A percentile compares a stretch with the other conserved stretches of the same genome.
These are phyloP conservation scores for Callipepla squamata DNA, from an alignment of 2,113 vertebrate species.

Conservation along the genomic window DNA sequence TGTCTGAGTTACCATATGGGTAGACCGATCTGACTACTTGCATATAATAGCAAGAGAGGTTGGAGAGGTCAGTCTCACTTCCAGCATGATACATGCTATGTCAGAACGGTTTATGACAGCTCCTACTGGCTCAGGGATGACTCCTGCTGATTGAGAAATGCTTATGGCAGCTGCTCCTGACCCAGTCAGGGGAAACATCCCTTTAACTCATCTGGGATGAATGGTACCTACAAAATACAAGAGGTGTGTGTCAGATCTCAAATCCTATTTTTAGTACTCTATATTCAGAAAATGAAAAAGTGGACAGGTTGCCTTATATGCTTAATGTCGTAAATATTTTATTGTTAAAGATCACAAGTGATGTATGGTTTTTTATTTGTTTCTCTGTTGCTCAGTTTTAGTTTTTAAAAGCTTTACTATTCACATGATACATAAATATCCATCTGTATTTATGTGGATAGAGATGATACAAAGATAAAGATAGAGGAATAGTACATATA, in stretches of 20 bases:
- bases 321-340: constrained; percentile 6
- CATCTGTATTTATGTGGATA: background rate
- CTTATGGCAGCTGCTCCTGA: constrained; percentile 56
- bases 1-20: constrained; percentile 1
- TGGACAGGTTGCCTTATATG: background rate
- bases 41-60: constrained; percentile 25
- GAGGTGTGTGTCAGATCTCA: constrained; percentile 43
- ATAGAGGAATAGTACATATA: background rate
- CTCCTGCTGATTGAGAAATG: constrained; percentile 65
- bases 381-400: background rate
- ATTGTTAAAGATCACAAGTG: background rate
- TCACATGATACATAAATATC: background rate
- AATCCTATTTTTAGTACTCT: background rate
- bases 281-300: background rate
- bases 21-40: constrained; percentile 17
- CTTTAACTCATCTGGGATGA: constrained; percentile 45
- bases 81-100: constrained; percentile 41
- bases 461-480: background rate
- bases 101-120: constrained; percentile 62
- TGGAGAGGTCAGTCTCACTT: constrained; percentile 46
- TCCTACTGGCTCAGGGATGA: constrained; percentile 58
- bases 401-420: background rate
- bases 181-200: constrained; percentile 29
- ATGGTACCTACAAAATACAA: constrained; percentile 31
- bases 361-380: background rate